Evolutionary conservation across 2,888 invertebrate species (phyloP).

Genomic region (Himalopsyche anomala): DNA sequence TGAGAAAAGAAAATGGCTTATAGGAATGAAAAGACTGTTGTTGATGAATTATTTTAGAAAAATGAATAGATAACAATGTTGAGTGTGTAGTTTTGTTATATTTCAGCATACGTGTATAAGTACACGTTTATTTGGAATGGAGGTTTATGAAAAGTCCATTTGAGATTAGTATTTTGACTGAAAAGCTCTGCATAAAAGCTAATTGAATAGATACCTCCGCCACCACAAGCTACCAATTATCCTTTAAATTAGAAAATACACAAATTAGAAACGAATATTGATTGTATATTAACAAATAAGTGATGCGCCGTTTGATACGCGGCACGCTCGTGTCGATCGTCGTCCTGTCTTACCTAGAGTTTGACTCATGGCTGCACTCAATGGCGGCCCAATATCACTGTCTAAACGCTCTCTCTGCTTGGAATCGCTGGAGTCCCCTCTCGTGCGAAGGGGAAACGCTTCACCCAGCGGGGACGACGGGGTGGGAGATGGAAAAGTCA

Average conservation of each 20-base stretch:
- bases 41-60: too few relatives aligned
- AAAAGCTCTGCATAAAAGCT: neutral
- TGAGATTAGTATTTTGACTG: neutral
- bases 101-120: too few relatives aligned
- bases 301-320: neutral
- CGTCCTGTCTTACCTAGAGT: constrained; percentile 69
- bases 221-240: constrained; percentile 34
- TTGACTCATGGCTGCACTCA: constrained; percentile 76
- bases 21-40: too few relatives aligned
- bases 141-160: neutral
- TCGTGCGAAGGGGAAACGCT: constrained; percentile 69
- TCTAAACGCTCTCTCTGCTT: constrained; percentile 71
- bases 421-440: constrained; percentile 67
- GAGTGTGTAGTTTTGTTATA: too few relatives aligned
- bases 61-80: too few relatives aligned
- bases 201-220: constrained; percentile 9
- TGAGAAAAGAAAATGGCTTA: too few relatives aligned
- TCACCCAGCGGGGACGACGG: constrained; percentile 63
- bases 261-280: constrained; percentile 6
- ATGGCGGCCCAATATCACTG: constrained; percentile 75
- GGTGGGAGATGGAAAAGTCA: constrained; percentile 54
- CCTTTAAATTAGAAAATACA: constrained; percentile 37
- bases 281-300: constrained; percentile 1
- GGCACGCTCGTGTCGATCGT: neutral
- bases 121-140: neutral